Evolutionary conservation across 2,888 invertebrate species (phyloP).

Genomic region (Acleris holmiana): DNA sequence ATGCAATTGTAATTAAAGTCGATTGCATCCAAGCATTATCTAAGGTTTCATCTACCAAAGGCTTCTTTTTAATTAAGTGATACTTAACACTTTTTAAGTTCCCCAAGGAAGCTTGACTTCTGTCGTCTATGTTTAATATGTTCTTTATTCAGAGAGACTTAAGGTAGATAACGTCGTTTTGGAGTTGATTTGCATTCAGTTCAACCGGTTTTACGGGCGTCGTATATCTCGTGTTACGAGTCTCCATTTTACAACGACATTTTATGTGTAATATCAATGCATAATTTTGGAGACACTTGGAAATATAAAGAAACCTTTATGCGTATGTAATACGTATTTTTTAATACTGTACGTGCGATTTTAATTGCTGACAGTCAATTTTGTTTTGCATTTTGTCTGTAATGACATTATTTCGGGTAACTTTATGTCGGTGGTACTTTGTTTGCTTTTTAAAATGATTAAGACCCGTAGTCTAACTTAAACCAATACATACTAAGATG

Average conservation of each 20-base stretch:
- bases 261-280: conserved; percentile 29
- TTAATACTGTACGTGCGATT: too few species aligned
- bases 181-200: conserved; percentile 58
- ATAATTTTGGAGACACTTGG: conserved; percentile 18
- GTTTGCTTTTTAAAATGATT: too few species aligned
- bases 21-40: conserved; percentile 54
- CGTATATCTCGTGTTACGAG: conserved; percentile 40
- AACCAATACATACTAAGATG: too few species aligned
- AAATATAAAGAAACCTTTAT: not conserved
- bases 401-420: too few species aligned
- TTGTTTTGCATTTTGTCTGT: too few species aligned
- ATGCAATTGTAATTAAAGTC: conserved; percentile 50
- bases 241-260: conserved; percentile 47
- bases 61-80: conserved; percentile 76
- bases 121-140: conserved; percentile 1
- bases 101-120: conserved; percentile 29
- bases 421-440: too few species aligned
- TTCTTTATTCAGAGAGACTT: conserved; percentile 10
- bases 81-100: conserved; percentile 57
- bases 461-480: too few species aligned
- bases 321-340: not conserved
- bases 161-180: conserved; percentile 41
- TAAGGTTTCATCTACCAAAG: conserved; percentile 67
- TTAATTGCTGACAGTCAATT: too few species aligned
- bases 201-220: conserved; percentile 53